Evolutionary conservation across 2,888 invertebrate species (phyloP).

Genomic region (Macrophya annulata): DNA sequence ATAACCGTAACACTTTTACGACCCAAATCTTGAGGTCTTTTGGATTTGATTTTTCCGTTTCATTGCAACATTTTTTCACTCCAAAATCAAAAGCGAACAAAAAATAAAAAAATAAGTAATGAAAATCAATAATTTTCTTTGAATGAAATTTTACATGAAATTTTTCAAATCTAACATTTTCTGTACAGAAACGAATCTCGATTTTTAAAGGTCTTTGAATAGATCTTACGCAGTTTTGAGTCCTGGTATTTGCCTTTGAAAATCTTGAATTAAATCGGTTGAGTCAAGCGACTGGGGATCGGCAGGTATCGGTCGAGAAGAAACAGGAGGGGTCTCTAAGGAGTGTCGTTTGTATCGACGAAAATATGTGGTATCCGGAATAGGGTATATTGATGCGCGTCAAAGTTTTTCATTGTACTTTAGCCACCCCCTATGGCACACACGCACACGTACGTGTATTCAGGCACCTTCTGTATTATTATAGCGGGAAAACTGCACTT

Average conservation of each 20-base stretch:
- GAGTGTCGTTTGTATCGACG: slow-evolving; percentile 72
- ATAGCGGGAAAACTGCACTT: slow-evolving; percentile 70
- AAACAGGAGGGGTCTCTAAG: slow-evolving; percentile 56
- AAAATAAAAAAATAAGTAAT: background rate
- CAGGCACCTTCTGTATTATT: slow-evolving; percentile 28
- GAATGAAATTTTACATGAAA: background rate
- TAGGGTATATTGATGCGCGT: slow-evolving; percentile 69
- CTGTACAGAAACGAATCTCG: background rate
- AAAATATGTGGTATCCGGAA: slow-evolving; percentile 71
- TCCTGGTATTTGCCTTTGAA: slow-evolving; percentile 52
- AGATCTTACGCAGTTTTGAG: slow-evolving; percentile 18
- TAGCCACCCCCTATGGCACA: slow-evolving; percentile 66
- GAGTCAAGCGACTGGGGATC: slow-evolving; percentile 45
- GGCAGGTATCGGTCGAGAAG: slow-evolving; percentile 50
- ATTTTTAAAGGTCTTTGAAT: slow-evolving; percentile 15
- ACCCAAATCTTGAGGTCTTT: slow-evolving; percentile 54
- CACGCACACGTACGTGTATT: slow-evolving; percentile 54
- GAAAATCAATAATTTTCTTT: background rate
- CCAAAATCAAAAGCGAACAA: background rate
- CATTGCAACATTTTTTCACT: slow-evolving; percentile 11
- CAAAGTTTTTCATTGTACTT: slow-evolving; percentile 70
- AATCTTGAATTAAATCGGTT: slow-evolving; percentile 44
- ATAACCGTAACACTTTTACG: slow-evolving; percentile 75
- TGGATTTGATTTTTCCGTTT: slow-evolving; percentile 31
- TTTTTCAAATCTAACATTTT: background rate